These are phyloP conservation scores for Drosophila atripex DNA, from an alignment of 2,888 invertebrate genomes.

Conservation along the genomic window DNA sequence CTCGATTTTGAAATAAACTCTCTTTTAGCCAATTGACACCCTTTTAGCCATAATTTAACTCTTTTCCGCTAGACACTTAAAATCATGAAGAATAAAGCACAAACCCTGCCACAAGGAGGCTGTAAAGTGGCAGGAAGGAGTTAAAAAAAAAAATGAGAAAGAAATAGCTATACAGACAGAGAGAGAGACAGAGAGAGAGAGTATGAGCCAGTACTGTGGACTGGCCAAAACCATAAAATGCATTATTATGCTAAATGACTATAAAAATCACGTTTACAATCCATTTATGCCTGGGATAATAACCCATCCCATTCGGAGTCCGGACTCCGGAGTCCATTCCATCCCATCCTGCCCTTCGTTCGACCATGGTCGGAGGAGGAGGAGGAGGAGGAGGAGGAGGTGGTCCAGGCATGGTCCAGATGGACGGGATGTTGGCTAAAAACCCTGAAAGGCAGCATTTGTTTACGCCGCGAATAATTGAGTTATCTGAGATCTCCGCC, in stretches of 20 bases:
- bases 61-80: constrained; percentile 62
- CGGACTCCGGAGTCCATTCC: constrained; percentile 33
- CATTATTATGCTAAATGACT: constrained; percentile 84
- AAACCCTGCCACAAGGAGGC: constrained; percentile 13
- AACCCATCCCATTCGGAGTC: constrained; percentile 74
- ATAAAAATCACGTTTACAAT: constrained; percentile 84
- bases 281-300: constrained; percentile 83
- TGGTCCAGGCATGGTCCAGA: constrained; percentile 5
- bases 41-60: constrained; percentile 54
- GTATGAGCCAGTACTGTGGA: constrained; percentile 16
- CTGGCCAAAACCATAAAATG: constrained; percentile 78
- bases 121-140: neutral
- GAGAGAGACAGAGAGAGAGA: neutral
- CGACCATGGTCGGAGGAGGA: neutral
- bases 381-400: neutral
- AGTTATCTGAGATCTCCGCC: constrained; percentile 80
- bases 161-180: neutral
- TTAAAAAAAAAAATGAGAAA: constrained; percentile 11
- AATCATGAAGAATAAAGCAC: constrained; percentile 11
- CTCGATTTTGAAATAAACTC: neutral
- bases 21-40: neutral
- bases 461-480: constrained; percentile 83
- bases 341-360: constrained; percentile 8
- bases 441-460: constrained; percentile 79
- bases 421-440: constrained; percentile 52